A percentile compares a stretch with the other conserved stretches of the same genome.
phyloP scores from a whole-genome alignment of 2,797 vertebrate genomes.

The Notoglanidium macrostoma region DNA sequence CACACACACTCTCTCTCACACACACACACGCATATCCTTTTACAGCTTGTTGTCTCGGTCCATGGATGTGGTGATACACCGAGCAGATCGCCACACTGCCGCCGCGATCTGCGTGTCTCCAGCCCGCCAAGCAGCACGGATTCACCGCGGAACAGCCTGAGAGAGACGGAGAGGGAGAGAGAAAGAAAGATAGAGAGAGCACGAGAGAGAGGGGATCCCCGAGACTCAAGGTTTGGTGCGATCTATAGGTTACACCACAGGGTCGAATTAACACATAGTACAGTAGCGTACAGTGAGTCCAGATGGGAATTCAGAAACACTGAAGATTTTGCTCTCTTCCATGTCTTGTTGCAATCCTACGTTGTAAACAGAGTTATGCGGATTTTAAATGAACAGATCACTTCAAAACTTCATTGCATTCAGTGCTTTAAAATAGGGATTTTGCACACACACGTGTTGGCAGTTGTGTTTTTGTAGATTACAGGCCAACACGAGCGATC shows the following conservation, averaged over 20 bases:
- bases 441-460: constrained; percentile 32
- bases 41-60: constrained; percentile 69
- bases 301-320: neutral
- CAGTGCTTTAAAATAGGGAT: constrained; percentile 7
- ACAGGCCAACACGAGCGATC: constrained; percentile 12
- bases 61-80: constrained; percentile 74
- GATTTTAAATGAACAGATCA: neutral
- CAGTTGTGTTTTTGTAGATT: constrained; percentile 26
- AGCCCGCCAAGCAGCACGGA: constrained; percentile 63
- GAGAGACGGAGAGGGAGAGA: constrained; percentile 12
- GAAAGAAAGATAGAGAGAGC: neutral
- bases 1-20: constrained; percentile 41
- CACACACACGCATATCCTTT: constrained; percentile 51
- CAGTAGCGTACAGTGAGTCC: constrained; percentile 26
- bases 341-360: neutral
- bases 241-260: constrained; percentile 16
- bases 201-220: neutral
- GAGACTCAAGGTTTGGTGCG: constrained; percentile 20
- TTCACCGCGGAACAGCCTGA: constrained; percentile 63
- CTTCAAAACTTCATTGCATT: constrained; percentile 39
- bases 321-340: neutral
- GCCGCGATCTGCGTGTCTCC: constrained; percentile 37
- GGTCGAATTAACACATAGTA: constrained; percentile 50
- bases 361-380: neutral
- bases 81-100: constrained; percentile 60